phyloP scores from a whole-genome alignment of 2,888 invertebrate genomes.

The Mechanitis mazaeus region DNA sequence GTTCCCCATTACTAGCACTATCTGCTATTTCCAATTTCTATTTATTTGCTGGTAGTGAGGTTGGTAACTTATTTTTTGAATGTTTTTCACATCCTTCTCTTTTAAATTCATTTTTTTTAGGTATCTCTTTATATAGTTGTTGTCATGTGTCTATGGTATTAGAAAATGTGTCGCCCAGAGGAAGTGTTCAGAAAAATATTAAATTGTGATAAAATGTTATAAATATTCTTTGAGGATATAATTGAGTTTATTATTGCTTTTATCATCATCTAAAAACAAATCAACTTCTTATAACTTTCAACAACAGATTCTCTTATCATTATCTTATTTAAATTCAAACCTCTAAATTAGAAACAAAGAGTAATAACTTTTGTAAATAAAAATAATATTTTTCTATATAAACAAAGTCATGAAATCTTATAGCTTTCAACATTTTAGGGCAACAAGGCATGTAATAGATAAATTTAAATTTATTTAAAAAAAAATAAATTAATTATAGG shows the following conservation, averaged over 20 bases:
- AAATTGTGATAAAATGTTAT: background rate
- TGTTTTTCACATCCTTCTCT: conserved; percentile 68
- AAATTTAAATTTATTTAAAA: too few relatives aligned
- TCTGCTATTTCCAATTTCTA: conserved; percentile 92
- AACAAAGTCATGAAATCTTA: too few relatives aligned
- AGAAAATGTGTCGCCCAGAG: conserved; percentile 56
- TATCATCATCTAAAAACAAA: too few relatives aligned
- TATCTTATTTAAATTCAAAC: too few relatives aligned
- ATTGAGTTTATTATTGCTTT: background rate
- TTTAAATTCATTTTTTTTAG: conserved; percentile 48
- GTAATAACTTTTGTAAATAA: too few relatives aligned
- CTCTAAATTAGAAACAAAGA: too few relatives aligned
- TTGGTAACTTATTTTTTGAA: conserved; percentile 83
- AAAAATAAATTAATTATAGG: too few relatives aligned
- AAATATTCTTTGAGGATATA: background rate
- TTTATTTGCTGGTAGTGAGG: conserved; percentile 86
- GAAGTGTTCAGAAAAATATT: conserved; percentile 27
- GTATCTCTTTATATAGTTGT: conserved; percentile 58
- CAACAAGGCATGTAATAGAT: too few relatives aligned
- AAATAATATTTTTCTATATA: too few relatives aligned
- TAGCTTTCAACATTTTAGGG: too few relatives aligned
- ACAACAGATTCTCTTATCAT: too few relatives aligned
- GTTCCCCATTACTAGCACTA: conserved; percentile 84
- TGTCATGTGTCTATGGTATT: conserved; percentile 69
- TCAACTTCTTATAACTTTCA: too few relatives aligned